phyloP scores from a whole-genome alignment of 2,113 vertebrate genomes.

The Atrichornis clamosus region DNA sequence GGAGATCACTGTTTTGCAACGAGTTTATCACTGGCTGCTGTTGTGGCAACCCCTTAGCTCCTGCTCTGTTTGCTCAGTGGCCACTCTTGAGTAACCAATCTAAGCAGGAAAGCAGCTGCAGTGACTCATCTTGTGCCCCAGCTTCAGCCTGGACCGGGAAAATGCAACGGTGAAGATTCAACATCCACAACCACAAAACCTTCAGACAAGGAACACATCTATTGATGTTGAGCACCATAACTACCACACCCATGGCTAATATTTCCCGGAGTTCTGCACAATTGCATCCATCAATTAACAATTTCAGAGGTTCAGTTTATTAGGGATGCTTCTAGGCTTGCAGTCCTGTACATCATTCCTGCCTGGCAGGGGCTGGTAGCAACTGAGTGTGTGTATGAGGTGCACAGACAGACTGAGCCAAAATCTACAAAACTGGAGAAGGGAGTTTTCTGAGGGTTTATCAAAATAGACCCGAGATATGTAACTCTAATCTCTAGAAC shows the following conservation, averaged over 20 bases:
- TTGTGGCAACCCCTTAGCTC: not conserved
- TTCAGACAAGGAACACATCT: not conserved
- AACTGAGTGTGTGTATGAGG: not conserved
- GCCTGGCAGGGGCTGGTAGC: not conserved
- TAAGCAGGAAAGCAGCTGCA: not conserved
- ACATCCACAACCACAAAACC: not conserved
- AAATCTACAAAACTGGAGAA: not conserved
- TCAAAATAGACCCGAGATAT: not conserved
- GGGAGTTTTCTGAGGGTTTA: not conserved
- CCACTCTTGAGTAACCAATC: not conserved
- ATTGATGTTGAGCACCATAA: not conserved
- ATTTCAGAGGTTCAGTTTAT: not conserved
- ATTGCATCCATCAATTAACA: not conserved
- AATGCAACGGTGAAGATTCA: not conserved
- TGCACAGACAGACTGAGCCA: not conserved
- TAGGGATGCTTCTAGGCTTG: not conserved
- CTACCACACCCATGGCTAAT: not conserved
- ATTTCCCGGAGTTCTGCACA: not conserved
- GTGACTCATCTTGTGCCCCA: not conserved
- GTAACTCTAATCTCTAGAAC: not conserved
- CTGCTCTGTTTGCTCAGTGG: not conserved
- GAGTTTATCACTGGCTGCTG: not conserved
- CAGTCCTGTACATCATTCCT: not conserved
- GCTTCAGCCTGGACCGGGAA: not conserved
- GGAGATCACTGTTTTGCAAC: rapidly evolving